Base-by-base conservation (phyloP, 2,888 invertebrate species). In the Lobophora halterata region DNA sequence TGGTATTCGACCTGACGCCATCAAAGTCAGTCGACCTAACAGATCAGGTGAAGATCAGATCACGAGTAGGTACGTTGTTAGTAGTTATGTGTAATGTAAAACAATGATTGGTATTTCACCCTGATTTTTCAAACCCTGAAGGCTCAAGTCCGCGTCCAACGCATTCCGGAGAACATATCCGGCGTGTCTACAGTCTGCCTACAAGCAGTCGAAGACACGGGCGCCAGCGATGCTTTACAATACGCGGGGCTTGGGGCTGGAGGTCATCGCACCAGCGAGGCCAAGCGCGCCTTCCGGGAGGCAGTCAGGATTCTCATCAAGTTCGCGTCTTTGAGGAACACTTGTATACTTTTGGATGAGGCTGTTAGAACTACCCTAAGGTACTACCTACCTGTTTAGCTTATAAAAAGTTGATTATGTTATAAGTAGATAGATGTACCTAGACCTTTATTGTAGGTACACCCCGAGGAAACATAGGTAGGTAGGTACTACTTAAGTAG, bases 291-390 rank as follows among this genome's bases (percentile, higher is more conserved):
- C 10, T 89, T 85, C 59, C 67, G 71, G 55, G 77, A 73, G 52
- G 88, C 68, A 19, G 57, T 81, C 1, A 59, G 64, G 21, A 71
- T 83, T 3, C 65, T 89, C 0, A 81, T 90, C 24, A 88, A 86
- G 55, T 89, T 88, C 23, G 88, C 89, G 0, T 87, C 89, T 0
- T 71, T 88, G 45, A 71, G 83, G 29, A 80, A 79, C 37, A 80
- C 73, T 10, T 87, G 88, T 37, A 56, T 77, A 11, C 49, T 81
- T 19, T 52, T 88, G 17, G 80, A 85, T 45, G 73, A 65, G 27
- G 79, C 83, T 6, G 66, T 82, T 17, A 72, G 72, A 29, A 65
- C 71, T 7, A 87, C 86, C 3, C 55, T 86, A 30, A 82, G 88
- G 88, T 9, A 18, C 0, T 25, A 5, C 6, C 7, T 13, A n/a